Conservation (phyloP, 1,140 invertebrate species). For the Zaprionus capensis region DNA sequence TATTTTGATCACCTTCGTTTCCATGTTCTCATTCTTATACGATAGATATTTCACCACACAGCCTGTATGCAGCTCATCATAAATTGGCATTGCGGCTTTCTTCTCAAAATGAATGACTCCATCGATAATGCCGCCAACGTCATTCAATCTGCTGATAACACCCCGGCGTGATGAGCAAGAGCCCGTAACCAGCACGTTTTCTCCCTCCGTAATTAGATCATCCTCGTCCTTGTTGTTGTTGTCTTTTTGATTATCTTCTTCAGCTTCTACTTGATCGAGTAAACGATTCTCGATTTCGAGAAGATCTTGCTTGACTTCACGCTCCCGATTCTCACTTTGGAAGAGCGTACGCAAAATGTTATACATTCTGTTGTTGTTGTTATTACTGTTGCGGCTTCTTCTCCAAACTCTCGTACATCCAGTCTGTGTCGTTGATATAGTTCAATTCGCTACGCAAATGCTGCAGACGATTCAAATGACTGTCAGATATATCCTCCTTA, state of each 20-base stretch:
- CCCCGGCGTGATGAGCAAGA: slow-evolving; percentile 41
- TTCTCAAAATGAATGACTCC: slow-evolving; percentile 46
- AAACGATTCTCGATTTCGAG: slow-evolving; percentile 65
- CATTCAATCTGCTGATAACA: slow-evolving; percentile 53
- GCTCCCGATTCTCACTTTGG: slow-evolving; percentile 2
- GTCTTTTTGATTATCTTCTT: slow-evolving; percentile 15
- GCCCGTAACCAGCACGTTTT: neutral
- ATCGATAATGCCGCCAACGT: slow-evolving; percentile 52
- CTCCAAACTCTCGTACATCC: slow-evolving; percentile 87
- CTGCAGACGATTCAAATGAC: slow-evolving; percentile 87
- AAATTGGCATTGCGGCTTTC: slow-evolving; percentile 21
- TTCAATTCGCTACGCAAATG: slow-evolving; percentile 88
- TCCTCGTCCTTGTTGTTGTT: neutral
- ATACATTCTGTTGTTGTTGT: slow-evolving; percentile 19
- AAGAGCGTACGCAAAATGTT: neutral
- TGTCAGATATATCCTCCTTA: slow-evolving; percentile 77
- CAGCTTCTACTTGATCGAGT: slow-evolving; percentile 48
- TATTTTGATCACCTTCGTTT: slow-evolving; percentile 56
- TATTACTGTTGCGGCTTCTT: slow-evolving; percentile 63
- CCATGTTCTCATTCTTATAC: slow-evolving; percentile 17
- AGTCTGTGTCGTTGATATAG: slow-evolving; percentile 88
- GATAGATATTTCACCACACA: slow-evolving; percentile 60
- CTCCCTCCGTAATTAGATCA: neutral
- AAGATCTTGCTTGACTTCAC: slow-evolving; percentile 43
- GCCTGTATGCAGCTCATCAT: slow-evolving; percentile 48